A percentile compares a stretch with the other conserved stretches of the same genome.
Evolutionary conservation across 2,113 vertebrate genomes (phyloP).

Genomic region (Zapus hudsonius): DNA sequence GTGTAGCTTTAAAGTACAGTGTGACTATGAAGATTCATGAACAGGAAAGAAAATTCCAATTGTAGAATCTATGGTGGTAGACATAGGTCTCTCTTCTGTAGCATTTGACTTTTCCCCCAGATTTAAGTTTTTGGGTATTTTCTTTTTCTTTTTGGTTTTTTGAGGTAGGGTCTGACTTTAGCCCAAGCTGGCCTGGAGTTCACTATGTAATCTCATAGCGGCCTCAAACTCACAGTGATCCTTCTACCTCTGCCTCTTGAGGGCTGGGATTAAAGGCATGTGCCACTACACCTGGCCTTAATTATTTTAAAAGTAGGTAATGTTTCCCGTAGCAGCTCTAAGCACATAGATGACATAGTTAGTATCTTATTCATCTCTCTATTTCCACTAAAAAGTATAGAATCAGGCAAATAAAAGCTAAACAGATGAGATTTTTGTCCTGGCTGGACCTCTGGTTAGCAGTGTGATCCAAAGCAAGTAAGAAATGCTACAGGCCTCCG

Average conservation of each 20-base stretch:
- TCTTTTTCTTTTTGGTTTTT: no score
- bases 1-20: background rate
- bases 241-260: no score
- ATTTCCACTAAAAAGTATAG: background rate
- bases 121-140: background rate
- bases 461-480: background rate
- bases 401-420: background rate
- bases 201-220: no score
- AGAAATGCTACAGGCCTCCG: background rate
- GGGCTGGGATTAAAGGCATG: no score
- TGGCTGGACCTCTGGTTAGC: background rate
- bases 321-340: background rate
- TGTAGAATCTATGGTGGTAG: background rate
- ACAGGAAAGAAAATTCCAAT: background rate
- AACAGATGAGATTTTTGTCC: background rate
- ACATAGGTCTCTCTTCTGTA: background rate
- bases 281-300: no score
- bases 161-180: no score
- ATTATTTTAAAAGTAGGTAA: background rate
- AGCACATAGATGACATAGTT: background rate
- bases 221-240: no score
- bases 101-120: background rate
- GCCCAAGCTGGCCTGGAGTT: no score
- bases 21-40: background rate
- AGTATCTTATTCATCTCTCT: slow-evolving; percentile 38